A percentile compares a stretch with the other conserved stretches of the same genome.
These are phyloP conservation scores for Bujurquina vittata DNA, from an alignment of 2,113 vertebrate genomes.

Conservation along the genomic window DNA sequence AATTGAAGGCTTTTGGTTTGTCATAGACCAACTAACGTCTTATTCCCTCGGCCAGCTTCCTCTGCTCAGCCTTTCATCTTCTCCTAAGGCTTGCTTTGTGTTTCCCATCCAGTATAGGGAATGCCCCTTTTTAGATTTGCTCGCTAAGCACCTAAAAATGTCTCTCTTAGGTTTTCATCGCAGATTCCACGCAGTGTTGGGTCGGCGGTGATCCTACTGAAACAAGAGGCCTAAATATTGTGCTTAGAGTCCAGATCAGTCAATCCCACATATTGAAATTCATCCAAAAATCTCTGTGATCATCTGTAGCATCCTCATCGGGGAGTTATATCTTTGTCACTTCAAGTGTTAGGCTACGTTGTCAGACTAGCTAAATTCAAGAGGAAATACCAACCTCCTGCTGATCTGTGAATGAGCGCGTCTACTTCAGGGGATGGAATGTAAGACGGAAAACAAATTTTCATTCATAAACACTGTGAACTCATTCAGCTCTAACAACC, in stretches of 20 bases:
- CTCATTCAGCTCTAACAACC: slow-evolving; percentile 12
- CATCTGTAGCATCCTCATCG: neutral
- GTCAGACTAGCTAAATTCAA: neutral
- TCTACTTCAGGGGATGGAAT: neutral
- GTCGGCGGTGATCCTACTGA: neutral
- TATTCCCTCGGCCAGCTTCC: slow-evolving; percentile 25
- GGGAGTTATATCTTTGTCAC: neutral
- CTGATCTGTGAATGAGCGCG: neutral
- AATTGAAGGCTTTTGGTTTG: slow-evolving; percentile 50
- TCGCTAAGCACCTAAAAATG: slow-evolving; percentile 25
- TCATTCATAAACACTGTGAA: slow-evolving; percentile 33
- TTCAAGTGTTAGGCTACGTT: neutral
- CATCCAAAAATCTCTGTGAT: neutral
- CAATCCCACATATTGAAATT: neutral
- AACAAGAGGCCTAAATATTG: neutral
- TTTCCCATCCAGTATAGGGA: neutral
- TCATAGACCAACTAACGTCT: slow-evolving; percentile 36
- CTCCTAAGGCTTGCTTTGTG: slow-evolving; percentile 1
- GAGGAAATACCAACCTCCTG: neutral
- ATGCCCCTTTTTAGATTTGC: slow-evolving; percentile 6
- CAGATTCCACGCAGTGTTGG: neutral
- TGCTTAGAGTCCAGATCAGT: neutral
- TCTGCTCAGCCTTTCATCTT: slow-evolving; percentile 39
- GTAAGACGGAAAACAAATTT: slow-evolving; percentile 36
- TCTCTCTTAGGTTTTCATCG: neutral